Evolutionary conservation across 1,140 invertebrate genomes (phyloP).

Genomic region (Melanaphis sacchari): DNA sequence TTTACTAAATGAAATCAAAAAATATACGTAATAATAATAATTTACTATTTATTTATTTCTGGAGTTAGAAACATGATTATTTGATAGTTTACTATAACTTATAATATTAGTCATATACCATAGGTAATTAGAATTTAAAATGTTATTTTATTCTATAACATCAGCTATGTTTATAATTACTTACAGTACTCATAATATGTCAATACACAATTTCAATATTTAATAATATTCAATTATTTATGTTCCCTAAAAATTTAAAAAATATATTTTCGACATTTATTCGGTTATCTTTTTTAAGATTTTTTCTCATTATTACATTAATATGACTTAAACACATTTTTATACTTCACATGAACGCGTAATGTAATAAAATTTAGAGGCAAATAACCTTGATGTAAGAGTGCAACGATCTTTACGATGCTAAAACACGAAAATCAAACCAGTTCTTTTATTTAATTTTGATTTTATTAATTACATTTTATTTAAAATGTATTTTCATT

Average conservation of each 20-base stretch:
- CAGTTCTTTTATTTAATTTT: conserved; percentile 25
- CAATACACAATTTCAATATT: background rate
- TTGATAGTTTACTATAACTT: too few species aligned
- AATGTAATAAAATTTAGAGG: background rate
- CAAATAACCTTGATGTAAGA: conserved; percentile 34
- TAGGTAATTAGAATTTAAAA: background rate
- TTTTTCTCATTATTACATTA: background rate
- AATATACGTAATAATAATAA: background rate
- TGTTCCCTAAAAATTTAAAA: background rate
- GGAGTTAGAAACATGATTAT: too few species aligned
- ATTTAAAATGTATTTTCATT: background rate
- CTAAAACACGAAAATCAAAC: conserved; percentile 53
- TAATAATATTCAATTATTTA: background rate
- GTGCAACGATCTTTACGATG: conserved; percentile 48
- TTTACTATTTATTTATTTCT: too few species aligned
- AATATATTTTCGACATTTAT: background rate
- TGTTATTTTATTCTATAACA: background rate
- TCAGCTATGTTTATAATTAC: background rate
- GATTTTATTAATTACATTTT: background rate
- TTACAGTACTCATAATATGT: background rate
- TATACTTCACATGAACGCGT: background rate
- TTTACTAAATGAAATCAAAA: background rate
- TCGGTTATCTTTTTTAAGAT: background rate
- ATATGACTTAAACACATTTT: conserved; percentile 22
- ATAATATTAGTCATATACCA: background rate